Evolutionary conservation across 2,113 vertebrate genomes (phyloP).

Genomic region (Serinus canaria): DNA sequence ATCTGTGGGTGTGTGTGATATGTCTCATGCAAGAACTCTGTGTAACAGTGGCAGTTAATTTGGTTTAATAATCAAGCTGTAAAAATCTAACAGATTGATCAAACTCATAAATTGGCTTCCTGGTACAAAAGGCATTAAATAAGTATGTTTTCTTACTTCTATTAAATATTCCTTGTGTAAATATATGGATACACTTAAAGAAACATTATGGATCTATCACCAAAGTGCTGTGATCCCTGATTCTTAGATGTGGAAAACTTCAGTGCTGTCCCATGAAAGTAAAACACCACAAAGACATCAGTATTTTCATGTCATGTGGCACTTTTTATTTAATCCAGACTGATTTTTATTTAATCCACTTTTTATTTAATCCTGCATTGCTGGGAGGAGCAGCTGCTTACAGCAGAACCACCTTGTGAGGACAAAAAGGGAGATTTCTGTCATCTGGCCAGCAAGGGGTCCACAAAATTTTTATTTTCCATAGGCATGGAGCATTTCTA

Average conservation of each 20-base stretch:
- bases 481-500: neutral
- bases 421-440: neutral
- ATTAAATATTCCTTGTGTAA: neutral
- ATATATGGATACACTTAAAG: neutral
- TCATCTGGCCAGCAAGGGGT: neutral
- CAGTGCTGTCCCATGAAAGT: neutral
- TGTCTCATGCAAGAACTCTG: neutral
- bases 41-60: slow-evolving; percentile 12
- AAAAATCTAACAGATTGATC: neutral
- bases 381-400: neutral
- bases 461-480: neutral
- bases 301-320: neutral
- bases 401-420: neutral
- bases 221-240: neutral
- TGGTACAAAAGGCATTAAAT: neutral
- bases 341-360: neutral
- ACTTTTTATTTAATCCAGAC: neutral
- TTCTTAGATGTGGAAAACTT: neutral
- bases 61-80: slow-evolving; percentile 28
- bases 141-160: neutral
- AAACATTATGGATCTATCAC: neutral
- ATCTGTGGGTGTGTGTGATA: neutral
- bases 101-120: neutral
- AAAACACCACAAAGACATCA: neutral
- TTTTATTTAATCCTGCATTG: neutral